Base-by-base conservation (phyloP, 2,797 vertebrate genomes). In the Gouania willdenowi region DNA sequence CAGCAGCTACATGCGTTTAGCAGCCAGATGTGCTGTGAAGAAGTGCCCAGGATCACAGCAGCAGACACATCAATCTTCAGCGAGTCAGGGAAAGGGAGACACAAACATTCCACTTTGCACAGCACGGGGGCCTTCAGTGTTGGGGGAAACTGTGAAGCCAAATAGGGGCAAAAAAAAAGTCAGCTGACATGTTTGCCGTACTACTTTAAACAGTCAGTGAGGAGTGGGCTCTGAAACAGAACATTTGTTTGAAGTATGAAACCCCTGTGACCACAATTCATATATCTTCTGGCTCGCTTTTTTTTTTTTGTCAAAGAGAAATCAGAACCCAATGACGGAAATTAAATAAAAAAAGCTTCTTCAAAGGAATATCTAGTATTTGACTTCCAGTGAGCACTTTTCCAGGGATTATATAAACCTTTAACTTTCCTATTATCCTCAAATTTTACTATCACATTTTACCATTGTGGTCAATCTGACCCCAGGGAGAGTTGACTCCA, bases 121-220 rank as follows among this genome's bases (percentile, higher is more conserved):
- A 31, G 21, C 36, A 26, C 17, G 41, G 16, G 31, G n/a, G 4
- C 68, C 60, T 50, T 66, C 58, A 58, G 70, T 67, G 41, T 29
- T 13, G 3, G 41, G n/a, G 61, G 59, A 75, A 67, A 72, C 7
- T 56, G 30, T 70, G 54, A 73, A 41, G 52, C 55, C 40, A 38
- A 40, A 60, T 57, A 10, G 6, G 20, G 22, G n/a, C 22, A 26
- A 21, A 12, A 34, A 12, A 34, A 4, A 48, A 25, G 12, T 32
- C 48, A 10, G 14, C 50, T 34, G 26, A 48, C 26, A 14, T 48
- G 61, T 71, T 70, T 57, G 48, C 50, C 55, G 49, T 61, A 22
- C 26, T n/a, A 11, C 27, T 53, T 57, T 18, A 32, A 52, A 70
- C 19, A 41, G 38, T 45, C 26, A 32, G 35, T 26, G 13, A 13